Base-by-base conservation (phyloP, 92 coral and sea anemone genomes). In the Paramuricea clavata region DNA sequence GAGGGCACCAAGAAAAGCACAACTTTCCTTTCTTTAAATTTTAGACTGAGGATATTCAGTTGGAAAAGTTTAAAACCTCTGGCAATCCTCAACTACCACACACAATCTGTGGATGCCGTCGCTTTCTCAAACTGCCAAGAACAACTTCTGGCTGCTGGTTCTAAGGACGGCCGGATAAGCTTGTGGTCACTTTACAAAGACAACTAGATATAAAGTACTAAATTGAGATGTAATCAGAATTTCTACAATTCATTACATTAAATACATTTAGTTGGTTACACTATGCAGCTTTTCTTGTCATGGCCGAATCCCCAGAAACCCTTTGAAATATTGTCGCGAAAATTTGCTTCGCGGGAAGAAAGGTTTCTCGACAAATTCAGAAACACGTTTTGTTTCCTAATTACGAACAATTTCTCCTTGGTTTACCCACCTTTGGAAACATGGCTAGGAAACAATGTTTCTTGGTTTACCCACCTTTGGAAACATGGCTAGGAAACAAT, bases 121-220 rank as follows among this genome's bases (percentile, higher is more conserved):
- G 93, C 95, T 61, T 97, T 94, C 74, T 97, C 99, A 11, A 92
- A 88, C 0, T 73, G 79, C 30, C 49, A 33, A 0, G 96, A 95
- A 31, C 85, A 74, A 74, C 70, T 94, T 23, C 65, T 97, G 83
- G 97, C 99, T 72, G 99, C 97, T 43, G 98, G 95, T 52, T 91
- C 98, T 1, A 97, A 97, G 83, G 99, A 97, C 80, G 83, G 92
- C 62, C 89, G 98, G 60, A 97, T 97, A 27, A 97, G 98, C 81
- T 69, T 97, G 68, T 97, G 99, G 99, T 92, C 95, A n/a, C 56
- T 97, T 17, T 97, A 97, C 82, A 97, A 93, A 43, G 87, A 90
- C 56, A 59, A 59, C 56, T 56, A 60, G 26, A 50, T 1, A 54
- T 72, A 15, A 27, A 28, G 0, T 19, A 2, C 30, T 23, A 72